A percentile compares a stretch with the other conserved stretches of the same genome.
Evolutionary conservation across 2,113 vertebrate species (phyloP).

Genomic region (Glaucomys volans): DNA sequence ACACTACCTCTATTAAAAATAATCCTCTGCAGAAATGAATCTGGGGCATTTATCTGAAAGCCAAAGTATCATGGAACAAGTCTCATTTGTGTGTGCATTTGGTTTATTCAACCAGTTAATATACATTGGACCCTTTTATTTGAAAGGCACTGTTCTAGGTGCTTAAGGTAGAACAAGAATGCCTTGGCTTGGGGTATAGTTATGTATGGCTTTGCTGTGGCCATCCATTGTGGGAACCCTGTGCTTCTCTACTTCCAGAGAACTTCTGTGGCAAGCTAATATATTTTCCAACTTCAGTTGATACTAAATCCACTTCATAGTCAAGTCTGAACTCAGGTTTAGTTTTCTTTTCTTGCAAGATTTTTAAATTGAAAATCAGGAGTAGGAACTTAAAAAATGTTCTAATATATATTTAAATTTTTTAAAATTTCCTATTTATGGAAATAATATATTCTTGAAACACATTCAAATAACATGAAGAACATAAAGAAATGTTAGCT

Average conservation of each 20-base stretch:
- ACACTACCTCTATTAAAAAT: neutral
- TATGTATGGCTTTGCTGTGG: neutral
- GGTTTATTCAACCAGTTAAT: neutral
- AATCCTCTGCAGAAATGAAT: neutral
- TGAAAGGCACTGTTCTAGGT: neutral
- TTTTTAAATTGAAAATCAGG: conserved; percentile 31
- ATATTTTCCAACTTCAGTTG: neutral
- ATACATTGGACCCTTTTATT: neutral
- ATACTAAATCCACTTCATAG: neutral
- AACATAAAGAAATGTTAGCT: neutral
- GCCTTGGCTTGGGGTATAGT: neutral
- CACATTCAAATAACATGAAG: neutral
- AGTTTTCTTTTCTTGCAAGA: neutral
- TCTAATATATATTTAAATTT: neutral
- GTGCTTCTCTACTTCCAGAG: neutral
- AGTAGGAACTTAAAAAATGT: neutral
- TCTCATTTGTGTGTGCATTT: neutral
- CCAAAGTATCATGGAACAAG: neutral
- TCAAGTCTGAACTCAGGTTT: neutral
- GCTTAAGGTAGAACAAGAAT: neutral
- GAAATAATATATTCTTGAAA: conserved; percentile 10
- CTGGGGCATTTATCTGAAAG: neutral
- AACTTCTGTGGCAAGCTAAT: neutral
- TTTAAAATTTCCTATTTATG: neutral
- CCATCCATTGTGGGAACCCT: neutral